Evolutionary conservation across 30 jellyfish, hydroid and myxozoan species (phyloP).

Genomic region (Turritopsis rubra): DNA sequence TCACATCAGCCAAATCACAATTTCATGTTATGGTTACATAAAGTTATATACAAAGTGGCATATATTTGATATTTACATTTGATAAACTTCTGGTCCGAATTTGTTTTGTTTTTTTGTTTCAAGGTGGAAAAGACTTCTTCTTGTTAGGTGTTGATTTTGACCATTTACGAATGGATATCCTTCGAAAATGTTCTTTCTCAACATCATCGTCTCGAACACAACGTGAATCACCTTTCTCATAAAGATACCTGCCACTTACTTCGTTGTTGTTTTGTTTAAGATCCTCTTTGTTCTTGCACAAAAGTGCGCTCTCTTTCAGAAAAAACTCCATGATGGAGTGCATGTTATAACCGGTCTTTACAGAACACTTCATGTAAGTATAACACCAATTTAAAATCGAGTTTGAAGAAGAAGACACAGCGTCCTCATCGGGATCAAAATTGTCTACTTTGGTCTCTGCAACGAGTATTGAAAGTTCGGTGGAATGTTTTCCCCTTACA

Average conservation of each 20-base stretch:
- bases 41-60: too few species aligned
- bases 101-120: too few species aligned
- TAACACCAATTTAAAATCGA: conserved; percentile 11
- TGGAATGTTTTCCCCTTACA: neutral
- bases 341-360: conserved; percentile 10
- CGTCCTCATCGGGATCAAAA: neutral
- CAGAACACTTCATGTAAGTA: neutral
- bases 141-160: neutral
- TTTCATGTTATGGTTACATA: too few species aligned
- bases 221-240: neutral
- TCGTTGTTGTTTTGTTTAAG: neutral
- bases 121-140: too few species aligned
- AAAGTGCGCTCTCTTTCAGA: conserved; percentile 7
- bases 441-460: conserved; percentile 6
- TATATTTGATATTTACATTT: too few species aligned
- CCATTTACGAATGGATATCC: neutral
- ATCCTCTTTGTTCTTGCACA: neutral
- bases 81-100: too few species aligned
- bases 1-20: too few species aligned
- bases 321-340: neutral
- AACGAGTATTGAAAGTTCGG: conserved; percentile 8
- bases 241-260: conserved; percentile 5
- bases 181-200: neutral
- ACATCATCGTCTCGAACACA: neutral
- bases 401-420: neutral